Evolutionary conservation across 2,888 invertebrate genomes (phyloP).

Genomic region (Apotomis betuletana): DNA sequence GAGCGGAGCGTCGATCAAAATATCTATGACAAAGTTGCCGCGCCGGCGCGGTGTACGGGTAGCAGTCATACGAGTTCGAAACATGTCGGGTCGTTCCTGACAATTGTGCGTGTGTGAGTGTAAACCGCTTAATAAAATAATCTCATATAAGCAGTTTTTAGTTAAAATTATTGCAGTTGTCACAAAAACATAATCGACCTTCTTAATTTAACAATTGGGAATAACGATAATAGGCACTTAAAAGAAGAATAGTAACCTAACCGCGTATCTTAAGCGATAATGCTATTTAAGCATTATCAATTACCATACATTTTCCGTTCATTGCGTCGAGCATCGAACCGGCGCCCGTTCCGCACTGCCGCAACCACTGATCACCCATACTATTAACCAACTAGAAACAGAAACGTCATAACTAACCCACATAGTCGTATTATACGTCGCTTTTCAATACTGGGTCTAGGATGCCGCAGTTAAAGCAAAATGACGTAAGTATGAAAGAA

Average conservation of each 20-base stretch:
- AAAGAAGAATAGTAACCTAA: not conserved
- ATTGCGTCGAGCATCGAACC: slow-evolving; percentile 27
- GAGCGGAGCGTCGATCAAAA: too few species aligned
- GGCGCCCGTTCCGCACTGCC: slow-evolving; percentile 50
- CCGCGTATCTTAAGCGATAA: slow-evolving; percentile 1
- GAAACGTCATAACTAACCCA: slow-evolving; percentile 2
- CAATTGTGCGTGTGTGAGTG: too few species aligned
- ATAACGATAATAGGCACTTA: not conserved
- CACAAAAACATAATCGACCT: too few species aligned
- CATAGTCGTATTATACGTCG: not conserved
- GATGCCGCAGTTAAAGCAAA: not conserved
- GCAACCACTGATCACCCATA: slow-evolving; percentile 36
- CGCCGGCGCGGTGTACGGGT: too few species aligned
- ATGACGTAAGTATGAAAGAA: not conserved
- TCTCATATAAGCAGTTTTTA: too few species aligned
- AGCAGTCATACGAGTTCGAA: too few species aligned
- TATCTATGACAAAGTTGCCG: too few species aligned
- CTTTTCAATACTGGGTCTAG: not conserved
- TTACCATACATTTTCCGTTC: slow-evolving; percentile 26
- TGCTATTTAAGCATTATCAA: slow-evolving; percentile 6
- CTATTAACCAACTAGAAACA: slow-evolving; percentile 38
- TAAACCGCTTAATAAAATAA: too few species aligned
- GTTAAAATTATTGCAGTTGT: too few species aligned
- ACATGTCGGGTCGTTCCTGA: too few species aligned
- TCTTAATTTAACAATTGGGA: too few species aligned